phyloP scores from a whole-genome alignment of 2,888 invertebrate species.

The Dynastes hyllus region DNA sequence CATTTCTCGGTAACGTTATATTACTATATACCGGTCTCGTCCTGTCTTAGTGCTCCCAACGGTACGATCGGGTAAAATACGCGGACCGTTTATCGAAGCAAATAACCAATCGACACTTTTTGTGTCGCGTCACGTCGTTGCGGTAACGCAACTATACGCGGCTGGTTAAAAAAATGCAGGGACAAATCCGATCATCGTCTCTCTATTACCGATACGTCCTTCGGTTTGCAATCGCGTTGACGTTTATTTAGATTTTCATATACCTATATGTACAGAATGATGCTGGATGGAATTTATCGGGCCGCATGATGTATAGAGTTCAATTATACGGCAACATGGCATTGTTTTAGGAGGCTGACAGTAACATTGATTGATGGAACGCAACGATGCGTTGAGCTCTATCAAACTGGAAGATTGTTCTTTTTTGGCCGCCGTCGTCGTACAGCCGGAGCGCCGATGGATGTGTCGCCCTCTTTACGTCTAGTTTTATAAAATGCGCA shows the following conservation, averaged over 20 bases:
- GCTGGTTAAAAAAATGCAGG: neutral
- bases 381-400: conserved; percentile 64
- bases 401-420: conserved; percentile 56
- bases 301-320: conserved; percentile 69
- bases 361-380: conserved; percentile 70
- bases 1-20: conserved; percentile 48
- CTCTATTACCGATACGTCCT: conserved; percentile 36
- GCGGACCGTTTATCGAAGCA: conserved; percentile 43
- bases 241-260: conserved; percentile 51
- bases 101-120: conserved; percentile 49
- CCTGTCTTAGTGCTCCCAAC: conserved; percentile 44
- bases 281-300: conserved; percentile 62
- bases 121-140: conserved; percentile 24
- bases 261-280: conserved; percentile 51
- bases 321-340: conserved; percentile 71
- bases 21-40: conserved; percentile 31
- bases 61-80: conserved; percentile 48
- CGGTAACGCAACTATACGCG: neutral
- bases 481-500: neutral
- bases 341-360: conserved; percentile 70
- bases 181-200: conserved; percentile 34
- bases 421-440: conserved; percentile 40
- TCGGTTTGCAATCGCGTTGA: conserved; percentile 46
- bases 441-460: conserved; percentile 11
- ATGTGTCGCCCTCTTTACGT: conserved; percentile 9